A percentile compares a stretch with the other conserved stretches of the same genome.
Evolutionary conservation across 2,797 vertebrate genomes (phyloP).

Genomic region (Anomalospiza imberbis): DNA sequence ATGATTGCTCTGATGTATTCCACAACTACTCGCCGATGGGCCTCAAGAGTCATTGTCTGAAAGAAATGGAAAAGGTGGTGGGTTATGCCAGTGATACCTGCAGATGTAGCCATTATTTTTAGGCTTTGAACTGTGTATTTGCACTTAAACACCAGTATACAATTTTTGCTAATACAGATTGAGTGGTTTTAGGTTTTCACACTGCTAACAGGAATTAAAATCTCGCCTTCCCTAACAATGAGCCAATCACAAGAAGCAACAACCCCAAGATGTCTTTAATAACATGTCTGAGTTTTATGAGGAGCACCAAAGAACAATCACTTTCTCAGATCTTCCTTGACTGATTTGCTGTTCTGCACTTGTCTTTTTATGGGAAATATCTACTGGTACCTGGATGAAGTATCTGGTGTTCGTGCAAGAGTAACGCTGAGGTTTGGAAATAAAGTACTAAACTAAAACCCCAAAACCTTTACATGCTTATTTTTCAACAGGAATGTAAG

Average conservation of each 20-base stretch:
- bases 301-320: background rate
- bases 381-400: background rate
- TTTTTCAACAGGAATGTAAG: background rate
- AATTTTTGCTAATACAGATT: background rate
- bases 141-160: background rate
- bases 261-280: background rate
- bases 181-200: background rate
- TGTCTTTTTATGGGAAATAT: background rate
- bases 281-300: background rate
- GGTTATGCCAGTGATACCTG: background rate
- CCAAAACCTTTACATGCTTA: background rate
- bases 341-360: background rate
- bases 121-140: background rate
- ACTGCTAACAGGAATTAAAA: background rate
- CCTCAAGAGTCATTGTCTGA: slow-evolving; percentile 91
- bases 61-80: background rate
- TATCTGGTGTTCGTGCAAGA: background rate
- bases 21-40: slow-evolving; percentile 89
- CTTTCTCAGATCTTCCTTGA: background rate
- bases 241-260: background rate
- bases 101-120: background rate
- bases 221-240: background rate
- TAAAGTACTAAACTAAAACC: background rate
- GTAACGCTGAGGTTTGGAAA: background rate
- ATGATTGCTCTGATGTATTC: slow-evolving; percentile 95